These are phyloP conservation scores for Synergus gifuensis DNA, from an alignment of 2,888 invertebrate genomes.

Conservation along the genomic window DNA sequence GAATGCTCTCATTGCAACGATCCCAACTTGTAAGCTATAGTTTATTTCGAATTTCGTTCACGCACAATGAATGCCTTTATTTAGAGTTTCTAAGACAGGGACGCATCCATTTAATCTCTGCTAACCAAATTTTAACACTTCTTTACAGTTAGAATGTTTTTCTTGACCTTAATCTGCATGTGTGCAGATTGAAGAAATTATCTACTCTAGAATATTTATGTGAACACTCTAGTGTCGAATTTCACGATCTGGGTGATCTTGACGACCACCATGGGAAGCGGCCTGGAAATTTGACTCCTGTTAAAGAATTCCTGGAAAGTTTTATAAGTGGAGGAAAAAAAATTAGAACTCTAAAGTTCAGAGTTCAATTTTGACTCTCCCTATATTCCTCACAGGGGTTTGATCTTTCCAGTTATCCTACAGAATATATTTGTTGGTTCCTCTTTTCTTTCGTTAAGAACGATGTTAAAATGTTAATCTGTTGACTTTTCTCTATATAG, in stretches of 20 bases:
- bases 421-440: background rate
- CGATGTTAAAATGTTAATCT: background rate
- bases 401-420: background rate
- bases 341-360: background rate
- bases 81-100: background rate
- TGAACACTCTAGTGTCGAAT: background rate
- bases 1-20: background rate
- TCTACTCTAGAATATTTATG: background rate
- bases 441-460: background rate
- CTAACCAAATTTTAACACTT: no score
- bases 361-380: slow-evolving; percentile 3
- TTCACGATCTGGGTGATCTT: background rate
- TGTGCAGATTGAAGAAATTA: background rate
- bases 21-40: background rate
- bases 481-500: background rate
- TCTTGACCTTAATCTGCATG: background rate
- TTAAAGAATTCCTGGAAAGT: slow-evolving; percentile 26
- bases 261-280: background rate
- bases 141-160: no score
- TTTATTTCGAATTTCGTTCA: background rate
- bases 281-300: slow-evolving; percentile 15
- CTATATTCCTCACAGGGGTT: background rate
- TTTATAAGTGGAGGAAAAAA: background rate
- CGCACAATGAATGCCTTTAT: background rate
- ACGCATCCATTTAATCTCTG: background rate